Percentiles rank a stretch among this genome's conserved stretches.
Evolutionary conservation across 2,113 vertebrate genomes (phyloP).

Genomic region (Neolamprologus variostigma): DNA sequence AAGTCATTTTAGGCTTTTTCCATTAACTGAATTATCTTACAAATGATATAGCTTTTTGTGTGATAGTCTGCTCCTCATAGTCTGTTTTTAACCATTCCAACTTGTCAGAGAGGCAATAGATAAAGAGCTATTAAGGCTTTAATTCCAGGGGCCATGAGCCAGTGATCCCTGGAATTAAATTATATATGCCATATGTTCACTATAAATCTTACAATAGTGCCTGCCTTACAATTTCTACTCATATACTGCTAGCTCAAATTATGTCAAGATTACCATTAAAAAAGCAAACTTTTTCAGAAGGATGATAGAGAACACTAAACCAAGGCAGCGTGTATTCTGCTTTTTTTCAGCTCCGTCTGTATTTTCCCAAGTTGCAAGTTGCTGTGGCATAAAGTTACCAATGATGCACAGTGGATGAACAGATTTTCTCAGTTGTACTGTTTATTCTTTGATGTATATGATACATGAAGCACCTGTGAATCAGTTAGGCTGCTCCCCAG

Average conservation of each 20-base stretch:
- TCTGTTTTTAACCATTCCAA: not conserved
- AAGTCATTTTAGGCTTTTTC: not conserved
- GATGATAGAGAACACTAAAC: not conserved
- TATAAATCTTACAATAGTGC: not conserved
- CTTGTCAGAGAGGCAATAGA: not conserved
- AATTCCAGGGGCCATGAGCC: not conserved
- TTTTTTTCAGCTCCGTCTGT: not conserved
- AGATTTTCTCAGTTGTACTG: accelerated
- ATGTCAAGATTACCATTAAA: not conserved
- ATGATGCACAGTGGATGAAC: not conserved
- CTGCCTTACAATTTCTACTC: not conserved
- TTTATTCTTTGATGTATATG: not conserved
- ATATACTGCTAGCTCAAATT: not conserved
- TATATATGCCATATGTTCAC: not conserved
- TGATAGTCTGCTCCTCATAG: not conserved
- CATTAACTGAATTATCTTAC: not conserved
- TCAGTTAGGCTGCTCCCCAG: not conserved
- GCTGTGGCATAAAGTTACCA: not conserved
- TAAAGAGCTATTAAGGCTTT: not conserved
- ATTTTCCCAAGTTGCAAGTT: not conserved
- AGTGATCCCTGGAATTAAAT: not conserved
- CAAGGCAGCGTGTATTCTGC: accelerated
- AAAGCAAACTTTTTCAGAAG: not conserved
- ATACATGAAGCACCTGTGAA: not conserved
- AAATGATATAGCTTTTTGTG: not conserved